Evolutionary conservation across 2,113 vertebrate species (phyloP).

Genomic region (Aegypius monachus): DNA sequence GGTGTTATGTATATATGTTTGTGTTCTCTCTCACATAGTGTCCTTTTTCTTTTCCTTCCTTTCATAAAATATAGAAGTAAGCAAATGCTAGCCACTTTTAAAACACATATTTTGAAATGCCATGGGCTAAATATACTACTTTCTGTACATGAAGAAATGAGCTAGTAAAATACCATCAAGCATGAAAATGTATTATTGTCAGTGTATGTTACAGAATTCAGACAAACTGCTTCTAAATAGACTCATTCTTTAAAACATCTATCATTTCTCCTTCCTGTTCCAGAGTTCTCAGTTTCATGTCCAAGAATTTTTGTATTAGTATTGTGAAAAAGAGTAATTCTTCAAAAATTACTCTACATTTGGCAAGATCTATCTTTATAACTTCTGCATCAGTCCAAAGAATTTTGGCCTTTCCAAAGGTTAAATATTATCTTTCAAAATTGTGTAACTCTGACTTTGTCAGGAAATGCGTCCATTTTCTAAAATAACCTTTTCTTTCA

Average conservation of each 20-base stretch:
- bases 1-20: background rate
- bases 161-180: background rate
- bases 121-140: background rate
- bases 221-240: conserved; percentile 28
- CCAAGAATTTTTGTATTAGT: conserved; percentile 42
- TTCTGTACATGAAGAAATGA: background rate
- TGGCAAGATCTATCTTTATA: conserved; percentile 7
- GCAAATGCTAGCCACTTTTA: background rate
- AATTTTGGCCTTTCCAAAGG: conserved; percentile 55
- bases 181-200: background rate
- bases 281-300: conserved; percentile 1
- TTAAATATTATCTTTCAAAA: conserved; percentile 57
- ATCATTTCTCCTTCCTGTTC: conserved; percentile 37
- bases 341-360: conserved; percentile 37
- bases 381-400: conserved; percentile 26
- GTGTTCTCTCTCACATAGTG: background rate
- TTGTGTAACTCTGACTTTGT: conserved; percentile 20
- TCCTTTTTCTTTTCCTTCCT: background rate
- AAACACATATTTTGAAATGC: background rate
- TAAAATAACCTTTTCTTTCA: background rate
- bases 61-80: background rate
- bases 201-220: background rate
- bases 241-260: conserved; percentile 1
- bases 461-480: conserved; percentile 30
- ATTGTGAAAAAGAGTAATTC: conserved; percentile 51